A percentile compares a stretch with the other conserved stretches of the same genome.
These are phyloP conservation scores for Sphenodon punctatus DNA, from an alignment of 2,797 vertebrate species.

Conservation along the genomic window DNA sequence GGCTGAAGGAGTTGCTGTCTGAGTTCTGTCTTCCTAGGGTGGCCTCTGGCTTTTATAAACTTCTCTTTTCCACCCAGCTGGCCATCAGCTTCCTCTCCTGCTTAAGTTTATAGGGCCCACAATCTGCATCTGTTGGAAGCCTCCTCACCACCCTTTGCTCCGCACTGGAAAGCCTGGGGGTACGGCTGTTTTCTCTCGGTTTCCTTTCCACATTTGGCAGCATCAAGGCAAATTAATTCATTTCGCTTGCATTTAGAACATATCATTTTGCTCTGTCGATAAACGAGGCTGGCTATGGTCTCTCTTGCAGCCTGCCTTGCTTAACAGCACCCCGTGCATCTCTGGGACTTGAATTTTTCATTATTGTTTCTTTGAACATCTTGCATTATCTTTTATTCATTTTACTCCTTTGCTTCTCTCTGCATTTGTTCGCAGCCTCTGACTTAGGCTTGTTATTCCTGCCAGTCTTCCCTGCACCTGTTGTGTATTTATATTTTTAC, in stretches of 20 bases:
- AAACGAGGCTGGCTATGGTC: conserved; percentile 30
- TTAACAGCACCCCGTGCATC: neutral
- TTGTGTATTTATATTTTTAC: neutral
- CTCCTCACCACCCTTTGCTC: conserved; percentile 21
- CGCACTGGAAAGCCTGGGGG: conserved; percentile 32
- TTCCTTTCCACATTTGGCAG: conserved; percentile 33
- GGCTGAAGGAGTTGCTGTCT: too few relatives aligned
- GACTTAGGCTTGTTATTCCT: neutral
- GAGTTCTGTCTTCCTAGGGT: too few relatives aligned
- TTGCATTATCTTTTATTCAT: conserved; percentile 22
- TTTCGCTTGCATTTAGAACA: conserved; percentile 52
- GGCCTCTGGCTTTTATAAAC: too few relatives aligned
- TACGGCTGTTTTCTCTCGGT: conserved; percentile 58
- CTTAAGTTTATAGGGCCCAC: neutral
- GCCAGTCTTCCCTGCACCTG: neutral
- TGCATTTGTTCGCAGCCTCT: conserved; percentile 1
- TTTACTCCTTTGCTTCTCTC: conserved; percentile 14
- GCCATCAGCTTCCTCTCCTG: too few relatives aligned
- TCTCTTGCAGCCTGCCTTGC: neutral
- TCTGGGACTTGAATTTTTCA: conserved; percentile 20
- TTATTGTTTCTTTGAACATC: conserved; percentile 13
- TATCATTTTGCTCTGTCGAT: conserved; percentile 40
- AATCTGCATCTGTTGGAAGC: conserved; percentile 21
- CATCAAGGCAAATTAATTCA: conserved; percentile 54
- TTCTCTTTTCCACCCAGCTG: too few relatives aligned